Percentiles rank a stretch among this genome's conserved stretches.
Conservation (phyloP, 2,797 vertebrate genomes). For the Iguana delicatissima region DNA sequence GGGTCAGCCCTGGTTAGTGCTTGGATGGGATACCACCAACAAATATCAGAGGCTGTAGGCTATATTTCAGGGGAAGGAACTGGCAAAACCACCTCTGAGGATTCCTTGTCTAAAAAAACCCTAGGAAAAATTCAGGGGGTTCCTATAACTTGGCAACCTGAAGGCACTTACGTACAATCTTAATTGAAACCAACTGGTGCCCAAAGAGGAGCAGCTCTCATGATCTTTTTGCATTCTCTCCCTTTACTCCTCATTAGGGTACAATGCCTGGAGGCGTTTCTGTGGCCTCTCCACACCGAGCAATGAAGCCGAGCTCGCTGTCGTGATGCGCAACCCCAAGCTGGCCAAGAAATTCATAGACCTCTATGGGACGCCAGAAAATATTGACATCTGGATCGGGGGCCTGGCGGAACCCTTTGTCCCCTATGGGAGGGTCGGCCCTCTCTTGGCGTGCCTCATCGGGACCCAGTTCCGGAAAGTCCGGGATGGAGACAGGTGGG, state of each 20-base stretch:
- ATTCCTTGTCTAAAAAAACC: too few species aligned
- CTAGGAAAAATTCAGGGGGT: too few species aligned
- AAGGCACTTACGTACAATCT: too few species aligned
- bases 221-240: neutral
- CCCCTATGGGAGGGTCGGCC: slow-evolving; percentile 84
- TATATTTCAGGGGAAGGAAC: too few species aligned
- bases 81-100: too few species aligned
- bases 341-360: slow-evolving; percentile 83
- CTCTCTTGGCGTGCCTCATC: slow-evolving; percentile 89
- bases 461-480: slow-evolving; percentile 86
- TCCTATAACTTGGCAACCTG: too few species aligned
- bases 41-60: too few species aligned
- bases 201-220: too few species aligned
- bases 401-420: slow-evolving; percentile 87
- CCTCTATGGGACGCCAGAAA: slow-evolving; percentile 84
- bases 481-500: slow-evolving; percentile 90
- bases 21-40: too few species aligned
- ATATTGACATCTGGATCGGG: slow-evolving; percentile 92
- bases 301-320: slow-evolving; percentile 77
- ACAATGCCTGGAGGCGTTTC: slow-evolving; percentile 88
- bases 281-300: slow-evolving; percentile 86
- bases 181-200: too few species aligned
- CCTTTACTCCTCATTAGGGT: slow-evolving; percentile 78
- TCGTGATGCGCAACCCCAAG: slow-evolving; percentile 79
- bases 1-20: too few species aligned